These are phyloP conservation scores for Drosophila sordidula DNA, from an alignment of 2,888 invertebrate species.

Conservation along the genomic window DNA sequence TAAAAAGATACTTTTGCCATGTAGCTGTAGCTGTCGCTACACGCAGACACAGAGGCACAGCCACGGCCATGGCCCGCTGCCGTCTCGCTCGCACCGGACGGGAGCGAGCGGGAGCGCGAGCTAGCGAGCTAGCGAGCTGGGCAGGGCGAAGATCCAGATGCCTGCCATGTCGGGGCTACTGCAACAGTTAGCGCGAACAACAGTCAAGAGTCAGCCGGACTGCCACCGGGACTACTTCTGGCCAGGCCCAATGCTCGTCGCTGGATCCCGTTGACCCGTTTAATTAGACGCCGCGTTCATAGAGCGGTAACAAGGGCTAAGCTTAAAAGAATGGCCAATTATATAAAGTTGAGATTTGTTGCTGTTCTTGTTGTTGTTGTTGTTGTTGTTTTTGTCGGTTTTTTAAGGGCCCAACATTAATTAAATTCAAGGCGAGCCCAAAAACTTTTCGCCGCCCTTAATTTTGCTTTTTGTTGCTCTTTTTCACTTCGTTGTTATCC, in stretches of 20 bases:
- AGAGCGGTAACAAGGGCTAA: constrained; percentile 67
- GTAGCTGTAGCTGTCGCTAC: constrained; percentile 44
- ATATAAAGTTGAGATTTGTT: constrained; percentile 69
- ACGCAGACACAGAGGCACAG: constrained; percentile 21
- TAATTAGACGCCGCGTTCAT: constrained; percentile 65
- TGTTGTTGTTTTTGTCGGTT: background rate
- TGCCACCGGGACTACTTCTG: constrained; percentile 21
- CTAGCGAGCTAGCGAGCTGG: background rate
- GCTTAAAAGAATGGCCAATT: constrained; percentile 76
- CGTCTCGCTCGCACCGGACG: constrained; percentile 35
- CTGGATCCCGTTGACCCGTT: constrained; percentile 61
- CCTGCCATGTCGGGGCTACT: constrained; percentile 48
- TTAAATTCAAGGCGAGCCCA: constrained; percentile 67
- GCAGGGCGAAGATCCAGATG: constrained; percentile 31
- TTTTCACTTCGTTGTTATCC: constrained; percentile 21
- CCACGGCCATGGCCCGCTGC: background rate
- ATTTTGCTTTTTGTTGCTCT: constrained; percentile 25
- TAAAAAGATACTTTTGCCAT: constrained; percentile 77
- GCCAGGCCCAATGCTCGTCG: constrained; percentile 4
- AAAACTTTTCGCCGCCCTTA: constrained; percentile 46
- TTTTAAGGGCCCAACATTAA: constrained; percentile 53
- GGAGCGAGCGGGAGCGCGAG: too few species aligned
- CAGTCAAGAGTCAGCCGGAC: constrained; percentile 49
- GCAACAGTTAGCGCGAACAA: constrained; percentile 55
- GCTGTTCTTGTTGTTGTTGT: constrained; percentile 9